Evolutionary conservation across 2,797 vertebrate genomes (phyloP).

Genomic region (Lagorchestes hirsutus): DNA sequence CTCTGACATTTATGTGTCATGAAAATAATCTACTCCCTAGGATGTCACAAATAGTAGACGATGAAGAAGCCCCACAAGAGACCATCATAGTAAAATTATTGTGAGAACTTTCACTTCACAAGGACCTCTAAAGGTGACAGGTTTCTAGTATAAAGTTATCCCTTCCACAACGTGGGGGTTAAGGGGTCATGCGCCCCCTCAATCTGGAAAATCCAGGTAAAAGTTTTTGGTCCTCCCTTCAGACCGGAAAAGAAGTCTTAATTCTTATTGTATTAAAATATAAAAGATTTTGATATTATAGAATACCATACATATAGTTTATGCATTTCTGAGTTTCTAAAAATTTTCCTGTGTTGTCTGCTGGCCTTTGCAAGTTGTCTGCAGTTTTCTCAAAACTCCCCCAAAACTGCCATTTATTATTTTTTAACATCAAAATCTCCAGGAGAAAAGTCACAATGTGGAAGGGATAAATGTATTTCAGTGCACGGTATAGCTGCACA

Average conservation of each 20-base stretch:
- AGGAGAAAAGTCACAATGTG: not conserved
- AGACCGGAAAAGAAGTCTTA: not conserved
- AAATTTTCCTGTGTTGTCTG: not conserved
- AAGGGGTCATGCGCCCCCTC: not conserved
- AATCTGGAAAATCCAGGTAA: not conserved
- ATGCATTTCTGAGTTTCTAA: not conserved
- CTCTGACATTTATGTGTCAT: not conserved
- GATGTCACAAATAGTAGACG: conserved; percentile 68
- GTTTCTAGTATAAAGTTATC: not conserved
- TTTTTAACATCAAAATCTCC: not conserved
- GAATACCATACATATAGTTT: not conserved
- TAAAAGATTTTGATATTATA: not conserved
- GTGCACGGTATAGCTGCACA: not conserved
- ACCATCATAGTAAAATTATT: conserved; percentile 56
- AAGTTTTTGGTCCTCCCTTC: not conserved
- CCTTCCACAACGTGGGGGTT: not conserved
- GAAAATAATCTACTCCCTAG: conserved; percentile 27
- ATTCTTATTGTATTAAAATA: not conserved
- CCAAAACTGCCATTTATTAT: not conserved
- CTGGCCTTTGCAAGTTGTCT: not conserved
- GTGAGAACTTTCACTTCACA: conserved; percentile 56
- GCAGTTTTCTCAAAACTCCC: not conserved
- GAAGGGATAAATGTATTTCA: not conserved
- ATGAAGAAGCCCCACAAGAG: conserved; percentile 56
- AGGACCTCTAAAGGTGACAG: conserved; percentile 38